Evolutionary conservation across 2,888 invertebrate genomes (phyloP).

Genomic region (Hedychridium roseum): DNA sequence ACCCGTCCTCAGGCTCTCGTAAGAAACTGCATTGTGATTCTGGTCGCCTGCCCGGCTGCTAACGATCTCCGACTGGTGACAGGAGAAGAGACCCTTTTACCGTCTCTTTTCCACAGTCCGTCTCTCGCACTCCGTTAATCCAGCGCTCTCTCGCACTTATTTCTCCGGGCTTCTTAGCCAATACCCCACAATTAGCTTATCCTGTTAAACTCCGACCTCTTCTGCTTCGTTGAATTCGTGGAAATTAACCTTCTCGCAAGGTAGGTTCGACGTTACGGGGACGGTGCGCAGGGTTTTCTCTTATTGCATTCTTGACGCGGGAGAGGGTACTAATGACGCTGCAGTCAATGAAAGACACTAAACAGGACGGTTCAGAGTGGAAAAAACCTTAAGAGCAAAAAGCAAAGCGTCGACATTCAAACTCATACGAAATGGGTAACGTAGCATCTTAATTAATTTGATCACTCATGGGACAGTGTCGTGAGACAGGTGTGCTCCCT

Average conservation of each 20-base stretch:
- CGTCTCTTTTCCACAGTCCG: conserved; percentile 18
- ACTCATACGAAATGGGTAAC: too few relatives aligned
- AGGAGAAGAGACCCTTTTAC: conserved; percentile 30
- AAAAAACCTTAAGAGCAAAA: too few relatives aligned
- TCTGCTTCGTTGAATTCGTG: conserved; percentile 59
- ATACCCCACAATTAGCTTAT: conserved; percentile 65
- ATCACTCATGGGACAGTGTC: too few relatives aligned
- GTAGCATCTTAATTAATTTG: too few relatives aligned
- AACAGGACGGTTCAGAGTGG: neutral
- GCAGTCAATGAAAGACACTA: conserved; percentile 16
- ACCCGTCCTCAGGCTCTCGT: conserved; percentile 39
- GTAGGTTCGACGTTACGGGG: conserved; percentile 44
- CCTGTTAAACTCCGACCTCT: conserved; percentile 60
- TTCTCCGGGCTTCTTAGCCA: conserved; percentile 61
- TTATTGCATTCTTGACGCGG: conserved; percentile 26
- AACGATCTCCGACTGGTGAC: conserved; percentile 57
- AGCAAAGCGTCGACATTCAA: neutral
- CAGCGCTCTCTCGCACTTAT: conserved; percentile 36
- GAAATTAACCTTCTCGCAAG: conserved; percentile 54
- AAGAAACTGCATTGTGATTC: conserved; percentile 63
- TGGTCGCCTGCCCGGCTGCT: conserved; percentile 58
- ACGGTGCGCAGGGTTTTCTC: conserved; percentile 43
- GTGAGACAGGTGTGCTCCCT: neutral
- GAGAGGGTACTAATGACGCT: conserved; percentile 36
- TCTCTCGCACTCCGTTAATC: conserved; percentile 2